These are phyloP conservation scores for Tetrapedia diversipes DNA, from an alignment of 2,888 invertebrate genomes.

Conservation along the genomic window DNA sequence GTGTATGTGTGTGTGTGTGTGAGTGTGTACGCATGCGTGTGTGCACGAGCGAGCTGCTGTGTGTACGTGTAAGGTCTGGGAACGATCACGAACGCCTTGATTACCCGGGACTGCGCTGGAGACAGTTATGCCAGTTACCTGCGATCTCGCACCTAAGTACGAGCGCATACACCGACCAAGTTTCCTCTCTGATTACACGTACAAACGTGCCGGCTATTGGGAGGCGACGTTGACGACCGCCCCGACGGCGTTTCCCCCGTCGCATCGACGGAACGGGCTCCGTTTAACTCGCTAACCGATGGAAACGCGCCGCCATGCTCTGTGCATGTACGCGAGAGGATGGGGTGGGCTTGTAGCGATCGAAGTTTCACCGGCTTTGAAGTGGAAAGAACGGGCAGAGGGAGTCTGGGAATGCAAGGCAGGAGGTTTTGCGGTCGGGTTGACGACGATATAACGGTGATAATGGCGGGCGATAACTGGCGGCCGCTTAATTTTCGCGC, in stretches of 20 bases:
- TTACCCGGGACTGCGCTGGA: constrained; percentile 66
- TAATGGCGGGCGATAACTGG: too few relatives aligned
- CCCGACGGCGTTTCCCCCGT: neutral
- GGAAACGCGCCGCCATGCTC: constrained; percentile 13
- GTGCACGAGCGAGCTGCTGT: constrained; percentile 31
- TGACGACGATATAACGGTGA: too few relatives aligned
- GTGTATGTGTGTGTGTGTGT: too few relatives aligned
- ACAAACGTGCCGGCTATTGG: constrained; percentile 44
- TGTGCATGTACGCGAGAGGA: too few relatives aligned
- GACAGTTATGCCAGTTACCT: constrained; percentile 73
- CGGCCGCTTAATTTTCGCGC: too few relatives aligned
- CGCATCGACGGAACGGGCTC: constrained; percentile 64
- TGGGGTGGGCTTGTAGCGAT: constrained; percentile 5
- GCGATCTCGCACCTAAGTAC: constrained; percentile 67
- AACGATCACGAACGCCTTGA: constrained; percentile 71
- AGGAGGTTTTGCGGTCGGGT: too few relatives aligned
- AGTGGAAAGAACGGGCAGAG: neutral
- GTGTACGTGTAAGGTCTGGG: too few relatives aligned
- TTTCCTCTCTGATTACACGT: constrained; percentile 55
- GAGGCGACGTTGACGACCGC: constrained; percentile 42
- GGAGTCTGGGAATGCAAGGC: too few relatives aligned
- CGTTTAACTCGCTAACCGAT: constrained; percentile 71
- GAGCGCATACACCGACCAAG: constrained; percentile 66
- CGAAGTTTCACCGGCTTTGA: neutral
- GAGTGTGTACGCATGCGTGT: too few relatives aligned